These are phyloP conservation scores for Vanacampus margaritifer DNA, from an alignment of 2,113 vertebrate genomes.

Conservation along the genomic window DNA sequence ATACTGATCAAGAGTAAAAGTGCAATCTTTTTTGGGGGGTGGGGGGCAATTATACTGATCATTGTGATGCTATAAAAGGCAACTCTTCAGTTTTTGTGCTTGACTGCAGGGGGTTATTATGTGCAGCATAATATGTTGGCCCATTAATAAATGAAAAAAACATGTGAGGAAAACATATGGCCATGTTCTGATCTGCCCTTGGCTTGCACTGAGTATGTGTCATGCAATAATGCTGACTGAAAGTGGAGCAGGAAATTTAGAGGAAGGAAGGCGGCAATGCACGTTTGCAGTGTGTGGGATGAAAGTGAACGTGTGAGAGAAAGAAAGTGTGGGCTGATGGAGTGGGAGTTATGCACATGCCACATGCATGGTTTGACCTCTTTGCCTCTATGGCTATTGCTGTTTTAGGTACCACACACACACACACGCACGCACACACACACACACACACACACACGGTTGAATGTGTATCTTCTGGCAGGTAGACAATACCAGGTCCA, in stretches of 20 bases:
- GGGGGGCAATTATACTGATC: background rate
- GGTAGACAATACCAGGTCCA: too few species aligned
- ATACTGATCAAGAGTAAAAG: too few species aligned
- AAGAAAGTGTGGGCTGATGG: constrained; percentile 24
- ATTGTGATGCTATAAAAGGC: background rate
- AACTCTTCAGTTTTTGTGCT: constrained; percentile 9
- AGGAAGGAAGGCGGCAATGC: constrained; percentile 6
- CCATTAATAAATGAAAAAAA: constrained; percentile 53
- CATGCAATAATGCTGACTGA: constrained; percentile 11
- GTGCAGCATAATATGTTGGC: constrained; percentile 19
- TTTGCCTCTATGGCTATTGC: constrained; percentile 5
- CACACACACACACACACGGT: constrained; percentile 7
- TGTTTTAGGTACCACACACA: constrained; percentile 14
- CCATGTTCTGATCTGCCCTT: constrained; percentile 26
- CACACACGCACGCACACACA: constrained; percentile 8
- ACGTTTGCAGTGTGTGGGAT: constrained; percentile 27
- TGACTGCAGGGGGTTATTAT: constrained; percentile 25
- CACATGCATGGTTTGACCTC: constrained; percentile 32
- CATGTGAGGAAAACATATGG: constrained; percentile 51
- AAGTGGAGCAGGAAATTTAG: constrained; percentile 11
- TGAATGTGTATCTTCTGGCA: background rate
- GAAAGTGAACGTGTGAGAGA: constrained; percentile 20
- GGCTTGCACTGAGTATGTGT: constrained; percentile 17
- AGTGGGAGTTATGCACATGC: constrained; percentile 40
- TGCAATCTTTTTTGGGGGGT: too few species aligned